These are phyloP conservation scores for Drosophila atroscutellata DNA, from an alignment of 2,888 invertebrate species.

Conservation along the genomic window DNA sequence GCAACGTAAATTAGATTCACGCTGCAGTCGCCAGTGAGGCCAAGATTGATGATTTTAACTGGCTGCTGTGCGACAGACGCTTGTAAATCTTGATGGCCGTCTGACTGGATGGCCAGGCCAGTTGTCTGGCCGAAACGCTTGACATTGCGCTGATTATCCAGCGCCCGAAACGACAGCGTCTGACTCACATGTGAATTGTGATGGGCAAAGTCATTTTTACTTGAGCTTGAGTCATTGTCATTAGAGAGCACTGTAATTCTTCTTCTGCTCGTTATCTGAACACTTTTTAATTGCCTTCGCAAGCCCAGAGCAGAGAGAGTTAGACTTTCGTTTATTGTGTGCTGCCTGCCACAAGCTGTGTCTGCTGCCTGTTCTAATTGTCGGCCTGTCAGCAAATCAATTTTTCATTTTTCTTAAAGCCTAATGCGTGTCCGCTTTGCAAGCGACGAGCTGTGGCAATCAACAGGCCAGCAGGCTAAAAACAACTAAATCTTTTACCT, in stretches of 20 bases:
- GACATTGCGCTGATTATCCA: constrained; percentile 69
- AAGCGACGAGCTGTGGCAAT: constrained; percentile 12
- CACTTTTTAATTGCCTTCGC: constrained; percentile 67
- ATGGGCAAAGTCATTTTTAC: constrained; percentile 23
- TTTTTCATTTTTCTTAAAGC: constrained; percentile 39
- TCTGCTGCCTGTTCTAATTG: not conserved
- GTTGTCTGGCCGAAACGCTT: constrained; percentile 45
- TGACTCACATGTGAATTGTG: constrained; percentile 50
- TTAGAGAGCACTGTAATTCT: constrained; percentile 43
- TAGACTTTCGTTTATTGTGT: not conserved
- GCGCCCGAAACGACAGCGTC: constrained; percentile 25
- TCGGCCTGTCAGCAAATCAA: constrained; percentile 42
- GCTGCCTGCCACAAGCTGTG: not conserved
- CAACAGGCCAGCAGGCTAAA: constrained; percentile 18
- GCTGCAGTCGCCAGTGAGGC: constrained; percentile 42
- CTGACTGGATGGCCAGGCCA: constrained; percentile 3
- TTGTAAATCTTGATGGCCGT: constrained; percentile 59
- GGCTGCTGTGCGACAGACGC: constrained; percentile 55
- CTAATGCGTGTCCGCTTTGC: constrained; percentile 3
- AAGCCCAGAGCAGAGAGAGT: constrained; percentile 14
- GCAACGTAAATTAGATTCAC: constrained; percentile 70
- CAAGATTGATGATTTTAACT: constrained; percentile 73
- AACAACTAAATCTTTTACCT: not conserved
- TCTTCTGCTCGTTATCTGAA: constrained; percentile 54
- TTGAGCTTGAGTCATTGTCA: constrained; percentile 72